These are phyloP conservation scores for Theodoxus fluviatilis DNA, from an alignment of 2,888 invertebrate genomes.

Conservation along the genomic window DNA sequence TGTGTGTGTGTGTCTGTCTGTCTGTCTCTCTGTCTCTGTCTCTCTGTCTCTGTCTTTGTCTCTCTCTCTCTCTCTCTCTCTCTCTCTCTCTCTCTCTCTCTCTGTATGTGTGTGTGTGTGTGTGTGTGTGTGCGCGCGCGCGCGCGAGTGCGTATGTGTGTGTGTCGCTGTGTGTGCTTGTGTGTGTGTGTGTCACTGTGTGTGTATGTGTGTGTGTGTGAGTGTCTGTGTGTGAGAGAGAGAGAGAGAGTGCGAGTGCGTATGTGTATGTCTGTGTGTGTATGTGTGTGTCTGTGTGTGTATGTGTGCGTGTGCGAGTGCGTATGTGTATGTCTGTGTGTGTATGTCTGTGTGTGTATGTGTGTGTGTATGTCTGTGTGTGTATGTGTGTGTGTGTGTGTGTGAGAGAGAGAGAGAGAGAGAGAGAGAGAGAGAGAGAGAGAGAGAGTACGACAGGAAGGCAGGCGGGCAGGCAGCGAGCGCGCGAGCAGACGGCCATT, in stretches of 20 bases:
- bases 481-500: too few relatives aligned
- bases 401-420: conserved; percentile 8
- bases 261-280: background rate
- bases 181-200: too few relatives aligned
- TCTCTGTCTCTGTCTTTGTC: background rate
- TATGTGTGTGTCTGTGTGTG: too few relatives aligned
- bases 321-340: too few relatives aligned
- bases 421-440: conserved; percentile 20
- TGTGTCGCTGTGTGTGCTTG: too few relatives aligned
- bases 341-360: background rate
- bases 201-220: background rate
- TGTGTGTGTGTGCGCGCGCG: background rate
- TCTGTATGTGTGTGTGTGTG: background rate
- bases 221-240: background rate
- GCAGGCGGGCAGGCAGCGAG: too few relatives aligned
- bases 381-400: background rate
- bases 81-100: too few relatives aligned
- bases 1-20: background rate
- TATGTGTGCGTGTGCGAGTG: too few relatives aligned
- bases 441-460: background rate
- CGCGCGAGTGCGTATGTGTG: background rate
- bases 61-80: background rate
- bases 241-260: conserved; percentile 7
- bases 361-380: background rate
- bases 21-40: conserved; percentile 3